Conservation (phyloP, 1,140 invertebrate genomes). For the Tetramorium alpestre region DNA sequence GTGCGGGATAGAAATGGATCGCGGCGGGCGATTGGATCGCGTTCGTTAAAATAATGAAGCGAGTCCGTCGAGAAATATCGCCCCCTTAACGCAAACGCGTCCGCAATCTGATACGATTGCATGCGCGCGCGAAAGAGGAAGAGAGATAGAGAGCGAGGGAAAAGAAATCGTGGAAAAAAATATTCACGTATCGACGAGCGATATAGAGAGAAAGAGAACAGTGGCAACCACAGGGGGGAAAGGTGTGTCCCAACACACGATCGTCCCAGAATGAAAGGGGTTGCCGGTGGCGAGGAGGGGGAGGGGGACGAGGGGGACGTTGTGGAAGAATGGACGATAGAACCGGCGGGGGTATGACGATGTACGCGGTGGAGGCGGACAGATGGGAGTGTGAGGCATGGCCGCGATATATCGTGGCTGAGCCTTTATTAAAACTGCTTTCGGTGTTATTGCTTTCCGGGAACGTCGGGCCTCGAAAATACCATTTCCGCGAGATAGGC, state of each 20-base stretch:
- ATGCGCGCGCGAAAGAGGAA: background rate
- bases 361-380: constrained; percentile 62
- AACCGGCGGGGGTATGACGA: constrained; percentile 20
- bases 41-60: constrained; percentile 60
- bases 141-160: background rate
- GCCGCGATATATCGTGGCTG: constrained; percentile 75
- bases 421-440: constrained; percentile 79
- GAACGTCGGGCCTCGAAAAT: constrained; percentile 77
- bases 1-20: constrained; percentile 20
- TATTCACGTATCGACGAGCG: constrained; percentile 64
- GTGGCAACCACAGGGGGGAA: background rate
- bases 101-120: constrained; percentile 43
- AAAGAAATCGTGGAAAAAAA: constrained; percentile 61
- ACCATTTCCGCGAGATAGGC: constrained; percentile 75
- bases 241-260: constrained; percentile 28
- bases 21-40: constrained; percentile 22
- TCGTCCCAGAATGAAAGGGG: constrained; percentile 49
- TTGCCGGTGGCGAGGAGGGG: background rate
- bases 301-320: background rate
- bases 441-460: constrained; percentile 78
- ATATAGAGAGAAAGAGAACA: constrained; percentile 30
- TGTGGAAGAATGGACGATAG: constrained; percentile 68
- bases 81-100: constrained; percentile 50
- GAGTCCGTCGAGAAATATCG: constrained; percentile 32
- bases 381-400: constrained; percentile 69